Evolutionary conservation across 2,113 vertebrate species (phyloP).

Genomic region (Tetraodon nigroviridis): DNA sequence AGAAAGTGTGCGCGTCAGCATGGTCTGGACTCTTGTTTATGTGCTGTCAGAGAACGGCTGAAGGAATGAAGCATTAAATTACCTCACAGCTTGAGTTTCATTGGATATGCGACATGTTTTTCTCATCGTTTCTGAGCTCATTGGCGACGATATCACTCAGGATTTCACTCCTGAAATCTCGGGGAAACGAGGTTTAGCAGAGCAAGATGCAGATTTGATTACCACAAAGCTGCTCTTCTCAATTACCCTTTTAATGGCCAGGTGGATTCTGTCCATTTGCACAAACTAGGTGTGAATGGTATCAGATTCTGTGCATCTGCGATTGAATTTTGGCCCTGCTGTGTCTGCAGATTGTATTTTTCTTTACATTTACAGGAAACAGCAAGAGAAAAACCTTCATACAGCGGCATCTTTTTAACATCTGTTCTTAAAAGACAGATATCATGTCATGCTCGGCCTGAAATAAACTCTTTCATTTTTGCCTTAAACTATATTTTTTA

Average conservation of each 20-base stretch:
- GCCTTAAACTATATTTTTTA: slow-evolving; percentile 17
- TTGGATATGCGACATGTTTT: slow-evolving; percentile 39
- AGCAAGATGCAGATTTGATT: slow-evolving; percentile 1
- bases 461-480: background rate
- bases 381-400: too few species aligned
- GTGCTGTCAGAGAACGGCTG: slow-evolving; percentile 24
- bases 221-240: background rate
- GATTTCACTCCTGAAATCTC: slow-evolving; percentile 6
- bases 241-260: background rate
- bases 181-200: background rate
- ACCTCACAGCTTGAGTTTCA: slow-evolving; percentile 46
- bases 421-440: background rate
- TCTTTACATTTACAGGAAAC: too few species aligned
- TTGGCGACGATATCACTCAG: slow-evolving; percentile 22
- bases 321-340: too few species aligned
- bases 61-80: slow-evolving; percentile 52
- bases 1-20: slow-evolving; percentile 1
- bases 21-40: slow-evolving; percentile 22
- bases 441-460: background rate
- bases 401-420: too few species aligned
- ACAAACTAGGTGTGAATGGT: too few species aligned
- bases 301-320: too few species aligned
- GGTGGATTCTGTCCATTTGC: too few species aligned
- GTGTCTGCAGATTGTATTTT: too few species aligned
- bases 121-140: slow-evolving; percentile 40